Conservation (phyloP, 30 jellyfish, hydroid and myxozoan species). For the Chrysaora quinquecirrha region DNA sequence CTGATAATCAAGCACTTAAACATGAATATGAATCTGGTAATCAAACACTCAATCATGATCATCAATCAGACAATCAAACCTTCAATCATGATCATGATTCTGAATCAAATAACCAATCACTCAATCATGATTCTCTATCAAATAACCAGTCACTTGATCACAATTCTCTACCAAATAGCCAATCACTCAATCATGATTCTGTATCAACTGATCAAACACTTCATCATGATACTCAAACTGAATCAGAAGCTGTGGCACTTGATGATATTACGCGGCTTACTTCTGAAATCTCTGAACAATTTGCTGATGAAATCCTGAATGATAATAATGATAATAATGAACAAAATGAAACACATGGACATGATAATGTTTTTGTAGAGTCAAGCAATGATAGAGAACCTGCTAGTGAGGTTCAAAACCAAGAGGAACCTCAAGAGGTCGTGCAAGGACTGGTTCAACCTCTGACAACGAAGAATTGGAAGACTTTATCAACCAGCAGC, state of each 20-base stretch:
- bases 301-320: constrained; percentile 48
- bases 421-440: too few species aligned
- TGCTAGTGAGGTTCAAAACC: background rate
- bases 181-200: background rate
- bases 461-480: constrained; percentile 82
- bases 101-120: background rate
- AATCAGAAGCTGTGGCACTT: background rate
- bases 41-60: background rate
- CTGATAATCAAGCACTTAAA: background rate
- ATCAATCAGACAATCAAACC: too few species aligned
- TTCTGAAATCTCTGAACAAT: constrained; percentile 27
- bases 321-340: background rate
- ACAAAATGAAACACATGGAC: background rate
- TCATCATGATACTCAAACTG: background rate
- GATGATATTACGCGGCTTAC: constrained; percentile 11
- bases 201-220: background rate
- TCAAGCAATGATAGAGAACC: background rate
- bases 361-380: background rate
- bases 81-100: background rate
- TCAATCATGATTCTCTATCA: background rate
- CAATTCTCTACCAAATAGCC: background rate
- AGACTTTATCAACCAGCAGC: constrained; percentile 60
- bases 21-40: background rate
- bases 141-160: background rate
- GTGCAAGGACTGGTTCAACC: constrained; percentile 60